Evolutionary conservation across 2,797 vertebrate species (phyloP), one percentile per base, ranked within the genome.

Genomic region (Hapalemur alaotrensis): DNA sequence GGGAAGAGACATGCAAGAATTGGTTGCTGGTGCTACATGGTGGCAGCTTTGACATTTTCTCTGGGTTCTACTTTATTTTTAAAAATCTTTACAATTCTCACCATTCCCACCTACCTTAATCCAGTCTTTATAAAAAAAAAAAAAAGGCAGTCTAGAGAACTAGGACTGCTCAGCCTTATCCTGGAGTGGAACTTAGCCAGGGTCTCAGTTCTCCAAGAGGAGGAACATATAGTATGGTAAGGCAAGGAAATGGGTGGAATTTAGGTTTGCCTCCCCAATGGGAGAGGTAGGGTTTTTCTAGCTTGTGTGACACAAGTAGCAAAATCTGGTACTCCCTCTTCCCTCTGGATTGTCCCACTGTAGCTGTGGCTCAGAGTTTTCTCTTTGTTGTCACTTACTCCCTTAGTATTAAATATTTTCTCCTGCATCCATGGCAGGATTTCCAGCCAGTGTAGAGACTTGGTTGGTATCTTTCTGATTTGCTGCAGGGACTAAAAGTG

Each of bases 21-120:
- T 97, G 95, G 78, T 79, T 97, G 97, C 97, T 97, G 98, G 98
- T 98, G 98, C 98, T 98, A 98, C 50, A 32, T 95, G 76, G 95
- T 73, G 97, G 95, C 97, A 97, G 95, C 95, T 96, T 61, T 95
- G 95, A 94, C 41, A 59, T 96, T 96, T 89, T 89, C 93, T 97
- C 85, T 86, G 93, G 91, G 95, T 97, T 97, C 91, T 69, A 87
- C 80, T 94, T 92, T 89, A 78, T 90, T 96, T 97, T 94, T 52
- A 4, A 91, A 80, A 84, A 79, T 75, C 43, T 76, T 59, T 23
- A 59, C 46, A 59, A 10, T 72, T 90, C 76, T 95, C 38, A 25
- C 54, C 63, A 43, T 88, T 69, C 61, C 86, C 25, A 89, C 63
- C 46, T 79, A 52, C 76, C 61, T 81, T 50, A 72, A 78, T 22